A percentile compares a stretch with the other conserved stretches of the same genome.
Conservation (phyloP, 2,113 vertebrate species). For the Myrmecophaga tridactyla region DNA sequence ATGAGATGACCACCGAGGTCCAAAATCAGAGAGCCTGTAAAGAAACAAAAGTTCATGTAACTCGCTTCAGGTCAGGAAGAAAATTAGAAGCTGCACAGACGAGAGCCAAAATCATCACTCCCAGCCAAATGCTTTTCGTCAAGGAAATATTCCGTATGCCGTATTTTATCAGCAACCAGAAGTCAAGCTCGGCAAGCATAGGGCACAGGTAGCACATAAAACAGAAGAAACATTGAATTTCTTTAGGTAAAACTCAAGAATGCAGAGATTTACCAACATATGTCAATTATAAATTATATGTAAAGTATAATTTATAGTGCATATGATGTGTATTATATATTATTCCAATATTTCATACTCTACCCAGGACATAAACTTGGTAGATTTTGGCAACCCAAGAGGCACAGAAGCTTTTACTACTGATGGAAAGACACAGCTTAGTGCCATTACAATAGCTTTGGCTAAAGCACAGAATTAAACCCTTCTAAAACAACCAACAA, state of each 20-base stretch:
- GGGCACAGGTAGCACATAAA: neutral
- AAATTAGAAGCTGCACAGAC: neutral
- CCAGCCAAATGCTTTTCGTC: neutral
- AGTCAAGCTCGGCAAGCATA: neutral
- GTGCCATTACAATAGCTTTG: conserved; percentile 29
- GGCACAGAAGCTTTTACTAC: neutral
- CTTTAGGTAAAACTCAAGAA: neutral
- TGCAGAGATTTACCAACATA: neutral
- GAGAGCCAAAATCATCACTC: neutral
- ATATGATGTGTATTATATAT: neutral
- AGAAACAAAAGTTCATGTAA: neutral
- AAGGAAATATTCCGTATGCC: neutral
- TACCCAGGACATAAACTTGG: neutral
- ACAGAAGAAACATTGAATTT: neutral
- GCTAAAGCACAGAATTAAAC: conserved; percentile 48
- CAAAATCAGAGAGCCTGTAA: neutral
- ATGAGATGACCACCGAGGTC: neutral
- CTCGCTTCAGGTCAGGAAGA: neutral
- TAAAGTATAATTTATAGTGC: neutral
- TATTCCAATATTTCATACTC: neutral
- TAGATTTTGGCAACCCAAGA: neutral
- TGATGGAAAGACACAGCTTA: neutral
- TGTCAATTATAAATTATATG: neutral
- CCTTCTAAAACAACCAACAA: conserved; percentile 52
- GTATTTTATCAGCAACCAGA: neutral